phyloP scores from a whole-genome alignment of 1,140 invertebrate genomes.

The Drosophila pseudoobscura region DNA sequence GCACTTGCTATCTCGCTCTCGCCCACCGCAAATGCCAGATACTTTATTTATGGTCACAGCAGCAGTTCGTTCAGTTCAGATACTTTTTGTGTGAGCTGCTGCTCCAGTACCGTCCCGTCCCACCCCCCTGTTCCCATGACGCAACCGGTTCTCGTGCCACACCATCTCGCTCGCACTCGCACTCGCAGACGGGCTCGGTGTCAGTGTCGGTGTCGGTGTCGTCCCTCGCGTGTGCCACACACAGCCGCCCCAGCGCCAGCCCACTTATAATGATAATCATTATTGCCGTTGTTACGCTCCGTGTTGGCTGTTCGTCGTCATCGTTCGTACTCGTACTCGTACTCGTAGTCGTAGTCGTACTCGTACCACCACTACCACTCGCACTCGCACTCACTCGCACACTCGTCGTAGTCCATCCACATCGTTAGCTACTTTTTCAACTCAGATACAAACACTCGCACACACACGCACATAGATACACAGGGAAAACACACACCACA shows the following conservation, averaged over 20 bases:
- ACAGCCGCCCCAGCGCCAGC: slow-evolving; percentile 62
- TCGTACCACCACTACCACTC: neutral
- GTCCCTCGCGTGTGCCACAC: slow-evolving; percentile 22
- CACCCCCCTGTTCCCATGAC: slow-evolving; percentile 34
- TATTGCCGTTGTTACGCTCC: slow-evolving; percentile 79
- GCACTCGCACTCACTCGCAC: neutral
- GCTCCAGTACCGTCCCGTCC: slow-evolving; percentile 10
- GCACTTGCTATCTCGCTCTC: slow-evolving; percentile 55
- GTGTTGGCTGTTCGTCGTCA: slow-evolving; percentile 51
- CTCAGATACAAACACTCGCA: slow-evolving; percentile 32
- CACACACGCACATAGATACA: slow-evolving; percentile 18
- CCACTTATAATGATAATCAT: slow-evolving; percentile 82
- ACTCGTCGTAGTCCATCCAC: slow-evolving; percentile 11
- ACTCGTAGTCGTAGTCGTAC: neutral
- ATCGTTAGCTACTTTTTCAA: slow-evolving; percentile 67
- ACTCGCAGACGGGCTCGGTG: neutral
- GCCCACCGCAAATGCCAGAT: slow-evolving; percentile 59
- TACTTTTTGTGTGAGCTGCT: slow-evolving; percentile 43
- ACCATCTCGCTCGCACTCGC: slow-evolving; percentile 38
- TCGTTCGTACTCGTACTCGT: slow-evolving; percentile 7
- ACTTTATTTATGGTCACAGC: slow-evolving; percentile 81
- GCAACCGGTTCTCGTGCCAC: slow-evolving; percentile 65
- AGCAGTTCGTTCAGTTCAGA: slow-evolving; percentile 49
- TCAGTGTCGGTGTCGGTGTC: neutral
- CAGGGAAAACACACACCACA: neutral